Conservation (phyloP, 1,140 invertebrate species). For the Druon quercuslanigerum region DNA sequence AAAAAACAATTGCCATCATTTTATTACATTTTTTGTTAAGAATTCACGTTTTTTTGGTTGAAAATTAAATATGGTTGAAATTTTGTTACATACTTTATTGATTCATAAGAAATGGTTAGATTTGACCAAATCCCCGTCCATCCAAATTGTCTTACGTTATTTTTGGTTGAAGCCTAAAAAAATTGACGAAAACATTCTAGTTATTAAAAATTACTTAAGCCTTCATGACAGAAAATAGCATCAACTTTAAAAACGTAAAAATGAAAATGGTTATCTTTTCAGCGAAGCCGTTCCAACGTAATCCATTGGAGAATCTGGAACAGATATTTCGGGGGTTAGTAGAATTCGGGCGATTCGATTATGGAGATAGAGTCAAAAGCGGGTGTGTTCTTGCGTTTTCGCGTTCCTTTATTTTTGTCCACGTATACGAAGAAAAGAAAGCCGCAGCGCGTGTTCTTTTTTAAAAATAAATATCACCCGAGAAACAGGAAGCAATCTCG, state of each 20-base stretch:
- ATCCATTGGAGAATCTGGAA: not conserved
- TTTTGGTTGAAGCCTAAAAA: too few species aligned
- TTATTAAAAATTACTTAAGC: too few species aligned
- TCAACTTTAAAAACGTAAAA: not conserved
- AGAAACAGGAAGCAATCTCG: conserved; percentile 23
- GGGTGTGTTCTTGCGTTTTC: not conserved
- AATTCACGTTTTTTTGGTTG: too few species aligned
- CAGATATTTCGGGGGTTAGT: not conserved
- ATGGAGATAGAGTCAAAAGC: conserved; percentile 21
- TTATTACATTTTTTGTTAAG: too few species aligned
- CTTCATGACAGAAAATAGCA: too few species aligned
- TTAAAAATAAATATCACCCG: conserved; percentile 8
- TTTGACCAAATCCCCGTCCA: too few species aligned
- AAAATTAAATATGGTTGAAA: too few species aligned
- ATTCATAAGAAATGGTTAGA: too few species aligned
- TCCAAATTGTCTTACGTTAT: too few species aligned
- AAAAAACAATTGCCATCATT: too few species aligned
- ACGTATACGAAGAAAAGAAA: not conserved
- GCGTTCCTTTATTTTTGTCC: not conserved
- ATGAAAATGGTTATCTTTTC: not conserved
- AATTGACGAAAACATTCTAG: too few species aligned
- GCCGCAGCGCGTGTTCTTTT: not conserved
- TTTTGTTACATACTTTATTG: too few species aligned
- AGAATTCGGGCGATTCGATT: not conserved
- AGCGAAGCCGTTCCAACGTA: not conserved